Evolutionary conservation across 2,888 invertebrate genomes (phyloP).

Genomic region (Cheilosia variabilis): DNA sequence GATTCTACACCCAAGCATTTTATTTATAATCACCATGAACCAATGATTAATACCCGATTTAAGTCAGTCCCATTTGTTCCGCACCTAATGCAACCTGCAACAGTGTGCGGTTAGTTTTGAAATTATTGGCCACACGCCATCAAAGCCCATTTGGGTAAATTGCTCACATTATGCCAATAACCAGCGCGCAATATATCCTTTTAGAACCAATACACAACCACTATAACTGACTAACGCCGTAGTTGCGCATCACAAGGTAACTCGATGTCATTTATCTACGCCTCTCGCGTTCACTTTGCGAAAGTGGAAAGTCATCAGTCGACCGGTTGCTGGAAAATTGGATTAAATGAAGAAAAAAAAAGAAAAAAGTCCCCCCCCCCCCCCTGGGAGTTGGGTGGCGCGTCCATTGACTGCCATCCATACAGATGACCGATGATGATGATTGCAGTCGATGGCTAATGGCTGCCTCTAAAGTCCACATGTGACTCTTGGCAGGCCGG

Average conservation of each 20-base stretch:
- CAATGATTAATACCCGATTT: constrained; percentile 56
- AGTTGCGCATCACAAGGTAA: constrained; percentile 49
- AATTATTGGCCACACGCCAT: constrained; percentile 68
- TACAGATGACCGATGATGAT: constrained; percentile 70
- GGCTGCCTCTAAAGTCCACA: constrained; percentile 7
- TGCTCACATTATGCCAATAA: constrained; percentile 67
- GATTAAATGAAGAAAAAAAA: constrained; percentile 25
- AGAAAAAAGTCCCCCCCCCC: neutral
- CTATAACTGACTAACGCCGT: constrained; percentile 45
- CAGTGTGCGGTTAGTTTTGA: constrained; percentile 43
- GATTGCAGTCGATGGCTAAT: constrained; percentile 53
- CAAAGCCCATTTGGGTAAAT: constrained; percentile 60
- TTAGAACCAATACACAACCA: constrained; percentile 14
- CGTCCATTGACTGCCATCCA: constrained; percentile 37
- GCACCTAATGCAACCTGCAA: neutral
- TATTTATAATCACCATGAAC: constrained; percentile 51
- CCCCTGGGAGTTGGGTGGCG: constrained; percentile 27
- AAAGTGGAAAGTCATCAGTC: constrained; percentile 68
- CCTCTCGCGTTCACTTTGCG: constrained; percentile 48
- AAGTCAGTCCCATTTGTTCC: constrained; percentile 39
- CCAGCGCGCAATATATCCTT: constrained; percentile 41
- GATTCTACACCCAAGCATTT: neutral
- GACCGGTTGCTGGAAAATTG: constrained; percentile 68
- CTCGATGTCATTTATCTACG: constrained; percentile 68
- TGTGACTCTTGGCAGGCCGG: constrained; percentile 8